Conservation (phyloP, 2,888 invertebrate genomes). For the Muschampia plurimacula region DNA sequence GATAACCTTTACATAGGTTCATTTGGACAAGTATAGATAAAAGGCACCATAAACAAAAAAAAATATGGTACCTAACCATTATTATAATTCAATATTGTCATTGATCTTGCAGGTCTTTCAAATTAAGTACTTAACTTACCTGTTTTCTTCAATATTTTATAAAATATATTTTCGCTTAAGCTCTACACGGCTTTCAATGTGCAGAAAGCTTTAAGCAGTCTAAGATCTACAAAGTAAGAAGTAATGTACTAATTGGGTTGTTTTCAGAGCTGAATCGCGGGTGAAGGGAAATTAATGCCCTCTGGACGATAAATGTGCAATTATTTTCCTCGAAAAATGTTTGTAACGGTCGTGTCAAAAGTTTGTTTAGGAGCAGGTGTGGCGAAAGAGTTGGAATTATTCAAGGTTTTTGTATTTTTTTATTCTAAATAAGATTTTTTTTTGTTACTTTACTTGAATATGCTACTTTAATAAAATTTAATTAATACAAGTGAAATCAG, state of each 20-base stretch:
- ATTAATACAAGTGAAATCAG: too few species aligned
- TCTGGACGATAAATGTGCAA: constrained; percentile 73
- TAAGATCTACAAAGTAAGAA: constrained; percentile 58
- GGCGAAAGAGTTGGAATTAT: constrained; percentile 61
- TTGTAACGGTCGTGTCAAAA: constrained; percentile 72
- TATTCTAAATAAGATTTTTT: constrained; percentile 24
- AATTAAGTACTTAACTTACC: too few species aligned
- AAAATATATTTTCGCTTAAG: neutral
- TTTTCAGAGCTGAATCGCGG: constrained; percentile 68
- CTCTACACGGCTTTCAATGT: constrained; percentile 14
- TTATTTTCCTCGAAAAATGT: constrained; percentile 76
- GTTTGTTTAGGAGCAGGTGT: constrained; percentile 76
- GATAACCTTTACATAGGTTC: too few species aligned
- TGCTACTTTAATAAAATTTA: too few species aligned
- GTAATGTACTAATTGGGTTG: constrained; percentile 77
- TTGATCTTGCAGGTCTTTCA: too few species aligned
- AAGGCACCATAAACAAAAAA: too few species aligned
- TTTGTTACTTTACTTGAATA: neutral
- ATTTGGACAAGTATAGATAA: too few species aligned
- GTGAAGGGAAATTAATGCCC: constrained; percentile 79
- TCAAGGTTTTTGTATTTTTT: constrained; percentile 42
- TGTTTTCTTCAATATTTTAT: neutral
- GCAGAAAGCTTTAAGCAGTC: constrained; percentile 25
- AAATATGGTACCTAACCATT: too few species aligned
- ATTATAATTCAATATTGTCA: too few species aligned